Evolutionary conservation across 2,797 vertebrate species (phyloP).

Genomic region (Orestias chungarensis): DNA sequence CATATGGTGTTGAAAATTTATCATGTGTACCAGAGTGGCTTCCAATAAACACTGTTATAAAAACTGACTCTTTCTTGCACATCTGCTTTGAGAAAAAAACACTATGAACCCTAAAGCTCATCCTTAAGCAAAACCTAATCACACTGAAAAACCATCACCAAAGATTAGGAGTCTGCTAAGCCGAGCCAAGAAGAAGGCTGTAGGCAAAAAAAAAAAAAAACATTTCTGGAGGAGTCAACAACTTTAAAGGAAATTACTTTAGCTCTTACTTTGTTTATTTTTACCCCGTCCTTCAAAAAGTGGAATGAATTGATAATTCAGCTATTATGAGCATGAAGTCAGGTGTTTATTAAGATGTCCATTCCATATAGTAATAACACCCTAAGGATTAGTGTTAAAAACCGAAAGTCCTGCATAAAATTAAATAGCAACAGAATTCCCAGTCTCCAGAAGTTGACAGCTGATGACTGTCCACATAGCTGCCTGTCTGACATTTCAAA

Average conservation of each 20-base stretch:
- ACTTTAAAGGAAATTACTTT: slow-evolving; percentile 45
- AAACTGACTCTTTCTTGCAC: slow-evolving; percentile 52
- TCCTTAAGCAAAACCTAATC: slow-evolving; percentile 55
- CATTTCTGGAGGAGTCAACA: slow-evolving; percentile 48
- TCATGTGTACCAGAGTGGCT: slow-evolving; percentile 41
- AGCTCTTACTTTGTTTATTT: slow-evolving; percentile 54
- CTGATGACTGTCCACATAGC: slow-evolving; percentile 38
- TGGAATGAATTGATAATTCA: slow-evolving; percentile 62
- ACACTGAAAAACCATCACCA: slow-evolving; percentile 47
- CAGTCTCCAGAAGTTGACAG: slow-evolving; percentile 53
- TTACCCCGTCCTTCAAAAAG: slow-evolving; percentile 50
- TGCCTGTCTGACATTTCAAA: slow-evolving; percentile 34
- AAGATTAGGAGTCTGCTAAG: slow-evolving; percentile 25
- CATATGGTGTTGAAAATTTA: slow-evolving; percentile 47
- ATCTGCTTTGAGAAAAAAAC: slow-evolving; percentile 55
- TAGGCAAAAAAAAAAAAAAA: slow-evolving; percentile 3
- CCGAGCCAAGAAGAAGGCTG: slow-evolving; percentile 21
- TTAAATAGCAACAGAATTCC: slow-evolving; percentile 67
- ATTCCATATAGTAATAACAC: slow-evolving; percentile 52
- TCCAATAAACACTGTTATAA: slow-evolving; percentile 51
- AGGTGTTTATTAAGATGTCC: slow-evolving; percentile 51
- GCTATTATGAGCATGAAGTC: slow-evolving; percentile 66
- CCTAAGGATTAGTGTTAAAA: slow-evolving; percentile 46
- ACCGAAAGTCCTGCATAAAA: slow-evolving; percentile 57
- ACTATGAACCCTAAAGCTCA: slow-evolving; percentile 51